phyloP scores from a whole-genome alignment of 2,113 vertebrate genomes.

The Ceratotherium simum region DNA sequence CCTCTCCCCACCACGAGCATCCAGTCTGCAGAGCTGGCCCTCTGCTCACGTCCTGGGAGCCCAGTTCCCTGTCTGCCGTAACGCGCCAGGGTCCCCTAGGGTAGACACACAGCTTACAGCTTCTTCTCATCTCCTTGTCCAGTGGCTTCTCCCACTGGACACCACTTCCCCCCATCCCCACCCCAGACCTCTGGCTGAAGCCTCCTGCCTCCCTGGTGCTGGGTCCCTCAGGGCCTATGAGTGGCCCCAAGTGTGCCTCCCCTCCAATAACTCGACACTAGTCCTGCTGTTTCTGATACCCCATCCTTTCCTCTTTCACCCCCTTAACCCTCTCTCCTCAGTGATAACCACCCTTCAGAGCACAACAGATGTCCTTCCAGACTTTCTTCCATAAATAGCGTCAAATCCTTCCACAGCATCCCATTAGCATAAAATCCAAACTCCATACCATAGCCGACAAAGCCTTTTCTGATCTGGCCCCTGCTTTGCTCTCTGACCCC shows the following conservation, averaged over 20 bases:
- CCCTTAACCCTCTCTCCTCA: background rate
- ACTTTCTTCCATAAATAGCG: background rate
- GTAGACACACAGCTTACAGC: background rate
- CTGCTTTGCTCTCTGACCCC: background rate
- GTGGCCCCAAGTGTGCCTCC: background rate
- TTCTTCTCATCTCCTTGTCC: background rate
- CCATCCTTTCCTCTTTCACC: background rate
- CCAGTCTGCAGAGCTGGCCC: background rate
- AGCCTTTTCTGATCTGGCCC: background rate
- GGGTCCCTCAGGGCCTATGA: background rate
- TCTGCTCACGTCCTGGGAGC: background rate
- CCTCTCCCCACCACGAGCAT: background rate
- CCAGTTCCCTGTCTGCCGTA: background rate
- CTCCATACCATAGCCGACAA: background rate
- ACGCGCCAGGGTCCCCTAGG: background rate
- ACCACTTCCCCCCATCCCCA: accelerated
- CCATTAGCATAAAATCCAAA: background rate
- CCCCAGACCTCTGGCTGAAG: background rate
- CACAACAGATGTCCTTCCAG: background rate
- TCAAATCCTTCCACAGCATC: background rate
- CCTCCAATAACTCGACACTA: background rate
- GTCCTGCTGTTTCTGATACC: background rate
- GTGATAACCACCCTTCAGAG: background rate
- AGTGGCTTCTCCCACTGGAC: too few relatives aligned
- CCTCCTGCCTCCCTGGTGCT: background rate